These are phyloP conservation scores for Donacobius atricapilla DNA, from an alignment of 2,113 vertebrate species.

Conservation along the genomic window DNA sequence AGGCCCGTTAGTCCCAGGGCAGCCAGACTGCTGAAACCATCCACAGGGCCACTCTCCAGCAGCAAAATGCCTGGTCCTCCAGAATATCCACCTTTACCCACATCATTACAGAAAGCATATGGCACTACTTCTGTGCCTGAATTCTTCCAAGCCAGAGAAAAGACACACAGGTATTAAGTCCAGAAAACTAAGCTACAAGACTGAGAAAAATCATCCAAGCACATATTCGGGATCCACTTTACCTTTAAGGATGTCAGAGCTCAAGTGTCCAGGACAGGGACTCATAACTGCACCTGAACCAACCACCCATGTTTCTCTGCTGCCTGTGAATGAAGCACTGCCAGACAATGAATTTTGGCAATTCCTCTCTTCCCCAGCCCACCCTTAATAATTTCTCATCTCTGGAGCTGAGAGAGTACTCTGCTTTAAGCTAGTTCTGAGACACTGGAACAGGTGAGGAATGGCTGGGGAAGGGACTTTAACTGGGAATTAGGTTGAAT, in stretches of 20 bases:
- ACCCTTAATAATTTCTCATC: neutral
- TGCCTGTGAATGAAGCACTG: neutral
- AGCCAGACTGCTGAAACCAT: neutral
- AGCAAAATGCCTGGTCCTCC: neutral
- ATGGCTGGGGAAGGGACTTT: neutral
- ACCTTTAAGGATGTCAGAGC: neutral
- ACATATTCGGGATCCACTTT: neutral
- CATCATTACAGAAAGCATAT: neutral
- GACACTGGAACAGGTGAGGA: neutral
- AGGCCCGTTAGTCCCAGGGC: neutral
- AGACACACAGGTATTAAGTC: neutral
- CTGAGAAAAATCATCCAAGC: neutral
- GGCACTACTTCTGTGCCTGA: neutral
- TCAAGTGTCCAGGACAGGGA: neutral
- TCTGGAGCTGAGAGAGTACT: neutral
- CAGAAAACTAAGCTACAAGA: neutral
- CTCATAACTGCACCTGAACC: rapidly evolving
- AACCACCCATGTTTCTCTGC: neutral
- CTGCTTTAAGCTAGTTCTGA: neutral
- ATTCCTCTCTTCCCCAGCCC: neutral
- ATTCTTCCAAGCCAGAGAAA: neutral
- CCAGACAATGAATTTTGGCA: neutral
- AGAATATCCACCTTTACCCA: neutral
- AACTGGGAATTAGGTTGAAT: neutral
- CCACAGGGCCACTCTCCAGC: neutral